These are phyloP conservation scores for Tillus elongatus DNA, from an alignment of 2,888 invertebrate species.

Conservation along the genomic window DNA sequence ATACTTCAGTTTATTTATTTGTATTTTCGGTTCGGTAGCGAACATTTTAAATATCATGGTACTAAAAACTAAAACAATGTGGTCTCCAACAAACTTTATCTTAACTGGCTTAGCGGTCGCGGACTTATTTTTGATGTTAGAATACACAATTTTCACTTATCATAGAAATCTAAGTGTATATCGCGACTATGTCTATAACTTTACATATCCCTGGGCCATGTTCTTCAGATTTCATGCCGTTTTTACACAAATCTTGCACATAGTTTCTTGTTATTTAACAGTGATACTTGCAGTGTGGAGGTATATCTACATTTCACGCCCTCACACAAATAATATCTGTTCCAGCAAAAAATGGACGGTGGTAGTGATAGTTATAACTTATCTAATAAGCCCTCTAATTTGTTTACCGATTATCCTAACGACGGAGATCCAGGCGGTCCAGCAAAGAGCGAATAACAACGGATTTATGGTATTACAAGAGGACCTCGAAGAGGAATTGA, in stretches of 20 bases:
- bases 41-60: not conserved
- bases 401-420: not conserved
- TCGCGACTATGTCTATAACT: not conserved
- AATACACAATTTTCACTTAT: not conserved
- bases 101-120: not conserved
- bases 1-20: conserved; percentile 1
- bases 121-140: not conserved
- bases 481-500: not conserved
- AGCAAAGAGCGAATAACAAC: not conserved
- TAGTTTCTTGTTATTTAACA: not conserved
- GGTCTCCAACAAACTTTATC: conserved; percentile 2
- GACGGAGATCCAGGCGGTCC: not conserved
- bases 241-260: conserved; percentile 3
- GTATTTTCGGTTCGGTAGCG: not conserved
- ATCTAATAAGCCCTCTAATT: not conserved
- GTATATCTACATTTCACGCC: not conserved
- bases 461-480: not conserved
- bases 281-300: conserved; percentile 1
- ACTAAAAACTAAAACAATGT: not conserved
- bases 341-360: not conserved
- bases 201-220: conserved; percentile 1
- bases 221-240: not conserved
- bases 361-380: not conserved
- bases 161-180: not conserved
- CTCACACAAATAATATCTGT: not conserved